phyloP scores from a whole-genome alignment of 2,888 invertebrate species.

The Maniola hyperantus region DNA sequence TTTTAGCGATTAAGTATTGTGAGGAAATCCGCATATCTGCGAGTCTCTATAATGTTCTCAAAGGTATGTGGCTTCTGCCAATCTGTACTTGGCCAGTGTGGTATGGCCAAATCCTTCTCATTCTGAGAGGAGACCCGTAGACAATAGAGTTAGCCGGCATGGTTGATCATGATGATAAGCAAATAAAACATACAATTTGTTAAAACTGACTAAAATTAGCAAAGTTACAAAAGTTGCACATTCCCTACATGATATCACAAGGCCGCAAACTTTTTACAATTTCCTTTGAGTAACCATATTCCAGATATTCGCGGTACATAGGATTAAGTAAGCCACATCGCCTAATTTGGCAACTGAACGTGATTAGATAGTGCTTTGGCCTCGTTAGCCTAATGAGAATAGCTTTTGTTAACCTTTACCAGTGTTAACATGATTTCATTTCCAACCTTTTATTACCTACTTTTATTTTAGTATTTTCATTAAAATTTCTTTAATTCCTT shows the following conservation, averaged over 20 bases:
- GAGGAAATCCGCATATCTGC: too few relatives aligned
- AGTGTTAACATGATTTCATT: conserved; percentile 56
- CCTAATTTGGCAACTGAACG: conserved; percentile 79
- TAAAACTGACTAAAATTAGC: conserved; percentile 4
- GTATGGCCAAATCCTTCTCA: too few relatives aligned
- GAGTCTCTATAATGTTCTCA: too few relatives aligned
- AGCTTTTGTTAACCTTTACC: conserved; percentile 69
- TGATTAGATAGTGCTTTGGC: conserved; percentile 79
- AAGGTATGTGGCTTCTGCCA: too few relatives aligned
- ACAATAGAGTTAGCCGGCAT: too few relatives aligned
- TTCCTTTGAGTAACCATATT: conserved; percentile 36
- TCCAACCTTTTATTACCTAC: conserved; percentile 11
- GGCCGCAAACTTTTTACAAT: conserved; percentile 18
- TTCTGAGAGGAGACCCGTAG: too few relatives aligned
- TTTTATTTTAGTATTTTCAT: conserved; percentile 6
- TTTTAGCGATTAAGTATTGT: too few relatives aligned
- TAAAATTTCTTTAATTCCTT: background rate
- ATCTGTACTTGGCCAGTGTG: too few relatives aligned
- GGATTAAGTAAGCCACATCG: conserved; percentile 76
- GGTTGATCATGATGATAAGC: too few relatives aligned
- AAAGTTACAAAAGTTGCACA: conserved; percentile 5
- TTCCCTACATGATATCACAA: background rate
- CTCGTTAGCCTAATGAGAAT: conserved; percentile 77
- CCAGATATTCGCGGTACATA: conserved; percentile 54
- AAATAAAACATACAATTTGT: background rate